Base-by-base conservation (phyloP, 2,888 invertebrate species). In the Aplocera efformata region DNA sequence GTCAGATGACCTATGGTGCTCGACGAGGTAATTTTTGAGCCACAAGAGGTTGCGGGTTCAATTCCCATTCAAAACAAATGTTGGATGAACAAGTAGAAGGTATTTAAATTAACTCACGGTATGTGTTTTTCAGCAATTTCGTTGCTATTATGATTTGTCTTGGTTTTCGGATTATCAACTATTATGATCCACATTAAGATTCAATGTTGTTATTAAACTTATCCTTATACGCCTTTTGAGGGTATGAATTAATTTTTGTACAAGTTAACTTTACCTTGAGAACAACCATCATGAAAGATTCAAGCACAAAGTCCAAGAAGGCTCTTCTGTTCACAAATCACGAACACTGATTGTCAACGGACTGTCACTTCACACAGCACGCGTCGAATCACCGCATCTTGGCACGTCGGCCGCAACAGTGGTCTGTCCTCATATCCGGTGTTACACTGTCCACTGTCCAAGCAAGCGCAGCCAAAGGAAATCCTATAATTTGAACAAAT, bases 401-500 rank as follows among this genome's bases (percentile, higher is more conserved):
- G 44, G 41, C 50, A 28, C 56, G 51, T 38, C 54, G 49, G 60
- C 59, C 52, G 56, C 57, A 50, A 56, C 50, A 47, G 37, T 54
- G 45, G 6, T 60, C 61, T 75, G 69, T 73, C 75, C 48, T 69
- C 80, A 79, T 64, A 66, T 74, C 81, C 79, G 72, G 39, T 53
- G 68, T 67, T 65, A 53, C 44, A 45, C 44, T 40, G 55, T 42
- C 58, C 58, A 53, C 62, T 58, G 60, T 59, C 72, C 72, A 70
- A 53, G 67, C 73, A 72, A 70, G 70, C 72, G 75, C 62, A 68
- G 70, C 71, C 69, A 58, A 63, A 74, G 68, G 79, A 81, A 82
- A 79, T 59, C 83, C 88, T 88, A 82, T 74, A 88, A 88, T 85
- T 83, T 70, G 47, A 81, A 76, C 60, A 75, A 74, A 76, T 68